Conservation (phyloP, 2,113 vertebrate species). For the Arothron firmamentum region DNA sequence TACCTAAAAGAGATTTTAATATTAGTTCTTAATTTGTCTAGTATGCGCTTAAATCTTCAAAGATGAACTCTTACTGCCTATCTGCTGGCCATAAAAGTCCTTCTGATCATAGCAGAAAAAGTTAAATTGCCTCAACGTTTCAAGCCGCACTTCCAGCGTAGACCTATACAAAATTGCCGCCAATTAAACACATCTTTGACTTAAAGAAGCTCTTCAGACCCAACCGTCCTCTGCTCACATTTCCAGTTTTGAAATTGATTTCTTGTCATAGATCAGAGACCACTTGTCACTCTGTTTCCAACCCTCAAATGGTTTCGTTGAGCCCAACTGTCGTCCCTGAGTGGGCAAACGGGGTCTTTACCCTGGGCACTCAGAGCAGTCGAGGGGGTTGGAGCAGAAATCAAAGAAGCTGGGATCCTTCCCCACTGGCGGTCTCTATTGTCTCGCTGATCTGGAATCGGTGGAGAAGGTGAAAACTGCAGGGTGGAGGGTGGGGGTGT, state of each 20-base stretch:
- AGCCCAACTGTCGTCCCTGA: constrained; percentile 60
- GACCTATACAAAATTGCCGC: constrained; percentile 62
- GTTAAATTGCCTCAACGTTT: constrained; percentile 64
- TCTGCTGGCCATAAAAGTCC: constrained; percentile 65
- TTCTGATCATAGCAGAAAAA: constrained; percentile 69
- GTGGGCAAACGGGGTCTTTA: constrained; percentile 70
- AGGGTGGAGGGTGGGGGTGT: constrained; percentile 53
- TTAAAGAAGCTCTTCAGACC: constrained; percentile 55
- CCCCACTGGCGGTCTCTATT: constrained; percentile 72
- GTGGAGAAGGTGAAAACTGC: constrained; percentile 62
- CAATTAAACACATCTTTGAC: constrained; percentile 69
- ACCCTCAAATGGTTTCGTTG: constrained; percentile 67
- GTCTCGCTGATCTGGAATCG: constrained; percentile 72
- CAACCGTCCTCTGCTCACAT: constrained; percentile 59
- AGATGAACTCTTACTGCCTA: constrained; percentile 73
- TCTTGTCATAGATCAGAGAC: constrained; percentile 74
- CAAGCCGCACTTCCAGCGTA: constrained; percentile 39
- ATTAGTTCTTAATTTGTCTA: constrained; percentile 71
- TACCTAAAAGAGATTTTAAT: constrained; percentile 73
- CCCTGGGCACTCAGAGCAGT: constrained; percentile 66
- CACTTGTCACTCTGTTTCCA: constrained; percentile 70
- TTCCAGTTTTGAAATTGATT: constrained; percentile 74
- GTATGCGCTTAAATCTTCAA: constrained; percentile 74
- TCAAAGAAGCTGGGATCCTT: constrained; percentile 68
- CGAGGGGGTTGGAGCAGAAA: constrained; percentile 63